Base-by-base conservation (phyloP, 2,113 vertebrate genomes). In the Irena cyanogastra region DNA sequence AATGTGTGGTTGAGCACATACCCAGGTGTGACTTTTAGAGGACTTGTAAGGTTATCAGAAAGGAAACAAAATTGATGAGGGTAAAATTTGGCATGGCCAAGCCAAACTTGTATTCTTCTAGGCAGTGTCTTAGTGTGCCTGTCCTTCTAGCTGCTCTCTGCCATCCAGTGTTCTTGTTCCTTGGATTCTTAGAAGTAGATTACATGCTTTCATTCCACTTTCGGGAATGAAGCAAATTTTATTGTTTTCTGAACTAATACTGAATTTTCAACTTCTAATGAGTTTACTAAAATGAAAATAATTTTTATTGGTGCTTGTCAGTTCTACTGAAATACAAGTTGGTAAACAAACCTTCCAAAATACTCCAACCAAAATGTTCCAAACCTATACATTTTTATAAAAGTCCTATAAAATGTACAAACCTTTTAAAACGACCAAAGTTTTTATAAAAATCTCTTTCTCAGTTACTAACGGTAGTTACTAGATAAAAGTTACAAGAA, bases 71-170 rank as follows among this genome's bases (percentile, higher is more conserved):
- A 49, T 4, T 61, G 50, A 5, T 44, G 19, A 49, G 22, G 52
- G 9, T 61, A 80, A 68, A 83, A n/a, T 39, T 19, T 1, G 4
- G 4, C 31, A n/a, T 30, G 8, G 16, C 18, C 14, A 13, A 71
- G 27, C 16, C 6, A 24, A 54, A 24, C 7, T 69, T 0, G 0
- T 0, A 0, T 83, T 80, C 4, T 45, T 60, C 9, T 26, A 2
- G 31, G 42, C 22, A 10, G 12, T 89, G 64, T 80, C 13, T 69
- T 18, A 24, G 33, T 2, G 2, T 2, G 2, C 18, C 27, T 57
- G 6, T 37, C 5, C 22, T 63, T 9, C 30, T 56, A 2, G 6
- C 12, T 87, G 45, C 42, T 54, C 4, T 53, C 26, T 87, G 56
- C 50, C 18, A 21, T 57, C 13, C n/a, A 24, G 17, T 53, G 28